phyloP scores from a whole-genome alignment of 2,888 invertebrate genomes.

The Octodonta nipae region DNA sequence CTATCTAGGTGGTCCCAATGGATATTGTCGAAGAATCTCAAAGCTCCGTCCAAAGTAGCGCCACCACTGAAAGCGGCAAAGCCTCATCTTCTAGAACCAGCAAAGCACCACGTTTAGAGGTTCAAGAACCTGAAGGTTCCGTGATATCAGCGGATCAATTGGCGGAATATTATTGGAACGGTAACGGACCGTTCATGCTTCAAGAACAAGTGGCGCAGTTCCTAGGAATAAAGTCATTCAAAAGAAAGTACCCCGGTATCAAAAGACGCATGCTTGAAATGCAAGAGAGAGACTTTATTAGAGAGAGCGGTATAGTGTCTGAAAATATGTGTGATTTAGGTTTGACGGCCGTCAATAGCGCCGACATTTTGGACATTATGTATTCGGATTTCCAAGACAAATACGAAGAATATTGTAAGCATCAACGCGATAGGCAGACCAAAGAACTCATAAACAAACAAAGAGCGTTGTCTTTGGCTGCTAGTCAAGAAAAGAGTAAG shows the following conservation, averaged over 20 bases:
- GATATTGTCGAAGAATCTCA: conserved; percentile 56
- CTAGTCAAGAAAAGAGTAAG: conserved; percentile 39
- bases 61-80: conserved; percentile 46
- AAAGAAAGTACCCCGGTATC: conserved; percentile 71
- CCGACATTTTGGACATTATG: conserved; percentile 92
- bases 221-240: conserved; percentile 90
- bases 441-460: conserved; percentile 55
- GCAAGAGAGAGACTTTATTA: conserved; percentile 79
- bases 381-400: conserved; percentile 87
- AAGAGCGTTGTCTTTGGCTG: conserved; percentile 46
- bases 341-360: conserved; percentile 78
- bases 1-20: no score
- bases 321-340: conserved; percentile 90
- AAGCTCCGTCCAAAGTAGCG: conserved; percentile 66
- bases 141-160: conserved; percentile 65
- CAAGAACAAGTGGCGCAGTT: conserved; percentile 94
- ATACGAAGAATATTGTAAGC: conserved; percentile 77
- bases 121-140: conserved; percentile 29
- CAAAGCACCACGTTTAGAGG: conserved; percentile 25
- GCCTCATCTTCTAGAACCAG: conserved; percentile 11
- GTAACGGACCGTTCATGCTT: conserved; percentile 76
- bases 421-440: conserved; percentile 55
- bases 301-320: conserved; percentile 63
- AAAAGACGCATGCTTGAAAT: conserved; percentile 69
- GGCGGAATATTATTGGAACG: conserved; percentile 85